phyloP scores from a whole-genome alignment of 2,113 vertebrate species.

The Malurus cyaneus region DNA sequence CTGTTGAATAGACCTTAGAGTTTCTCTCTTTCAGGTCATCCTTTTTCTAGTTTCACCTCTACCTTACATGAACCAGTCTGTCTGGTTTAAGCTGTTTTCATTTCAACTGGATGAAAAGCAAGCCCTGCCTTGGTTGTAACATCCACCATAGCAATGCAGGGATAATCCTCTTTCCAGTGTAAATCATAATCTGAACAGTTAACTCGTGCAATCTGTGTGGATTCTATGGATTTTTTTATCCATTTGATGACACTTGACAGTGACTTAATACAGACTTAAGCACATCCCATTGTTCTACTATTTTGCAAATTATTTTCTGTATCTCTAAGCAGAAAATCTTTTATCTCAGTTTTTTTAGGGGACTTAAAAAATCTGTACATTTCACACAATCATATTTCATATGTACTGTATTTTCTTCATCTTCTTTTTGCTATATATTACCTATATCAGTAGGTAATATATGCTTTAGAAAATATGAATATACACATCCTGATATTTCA shows the following conservation, averaged over 20 bases:
- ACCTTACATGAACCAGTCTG: slow-evolving; percentile 1
- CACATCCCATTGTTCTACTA: background rate
- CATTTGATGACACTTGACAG: slow-evolving; percentile 45
- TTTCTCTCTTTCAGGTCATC: background rate
- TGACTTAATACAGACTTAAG: slow-evolving; percentile 26
- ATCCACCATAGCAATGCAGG: background rate
- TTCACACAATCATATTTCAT: background rate
- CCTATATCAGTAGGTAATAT: background rate
- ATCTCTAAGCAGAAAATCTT: background rate
- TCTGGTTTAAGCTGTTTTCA: slow-evolving; percentile 16
- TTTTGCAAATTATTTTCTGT: slow-evolving; percentile 31
- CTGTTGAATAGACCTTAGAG: background rate
- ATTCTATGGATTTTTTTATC: slow-evolving; percentile 37
- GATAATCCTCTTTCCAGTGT: slow-evolving; percentile 49
- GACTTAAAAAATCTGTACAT: background rate
- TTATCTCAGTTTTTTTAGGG: background rate
- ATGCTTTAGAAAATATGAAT: background rate
- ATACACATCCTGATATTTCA: background rate
- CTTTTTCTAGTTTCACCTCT: slow-evolving; percentile 29
- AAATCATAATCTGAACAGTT: slow-evolving; percentile 61
- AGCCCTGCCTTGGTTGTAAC: slow-evolving; percentile 4
- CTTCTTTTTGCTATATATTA: background rate
- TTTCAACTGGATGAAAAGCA: background rate
- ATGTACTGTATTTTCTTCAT: background rate
- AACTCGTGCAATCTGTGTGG: slow-evolving; percentile 28